Evolutionary conservation across 2,113 vertebrate species (phyloP), one percentile per base, ranked within the genome.

Genomic region (Oreochromis spilurus): DNA sequence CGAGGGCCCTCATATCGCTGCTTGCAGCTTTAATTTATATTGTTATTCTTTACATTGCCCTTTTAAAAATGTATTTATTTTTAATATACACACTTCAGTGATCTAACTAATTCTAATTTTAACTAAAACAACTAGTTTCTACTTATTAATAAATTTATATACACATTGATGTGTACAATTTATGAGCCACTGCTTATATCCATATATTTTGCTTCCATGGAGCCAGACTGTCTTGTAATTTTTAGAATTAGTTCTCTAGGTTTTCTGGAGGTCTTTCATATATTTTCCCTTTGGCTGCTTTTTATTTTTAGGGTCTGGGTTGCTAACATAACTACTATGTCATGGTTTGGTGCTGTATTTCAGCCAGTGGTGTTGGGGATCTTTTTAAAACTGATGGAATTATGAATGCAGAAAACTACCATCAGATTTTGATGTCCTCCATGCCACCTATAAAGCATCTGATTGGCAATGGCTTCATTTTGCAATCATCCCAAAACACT

Each of bases 401-500:
- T 70, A 70, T 40, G 4, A 70, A 70, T 40, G n/a, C n/a, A 24
- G 36, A 70, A 70, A 40, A 40, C n/a, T 14, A 24, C 19, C 62
- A 67, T 40, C 36, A 40, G 62, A n/a, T 67, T 24, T 40, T 40
- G 62, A 40, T 67, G 31, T 7, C 62, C 1, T 13, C 36, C 36
- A 1, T 67, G 62, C 1, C 0, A 70, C 9, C 12, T 2, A 11
- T 10, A 43, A 43, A 1, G 12, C 2, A 70, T 43, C 36, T 24
- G 62, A 70, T 43, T 26, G 13, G n/a, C n/a, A 70, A 9, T 9
- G 12, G 2, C n/a, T 43, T 43, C 13, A 26, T 70, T 70, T 38
- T 43, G 12, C 65, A 70, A 70, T 70, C n/a, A 70, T 43, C 4
- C 65, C 65, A 70, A 70, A 70, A 70, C n/a, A 9, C n/a, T 70